Evolutionary conservation across 2,888 invertebrate genomes (phyloP), one percentile per base, ranked within the genome.

Genomic region (Thyatira batis): DNA sequence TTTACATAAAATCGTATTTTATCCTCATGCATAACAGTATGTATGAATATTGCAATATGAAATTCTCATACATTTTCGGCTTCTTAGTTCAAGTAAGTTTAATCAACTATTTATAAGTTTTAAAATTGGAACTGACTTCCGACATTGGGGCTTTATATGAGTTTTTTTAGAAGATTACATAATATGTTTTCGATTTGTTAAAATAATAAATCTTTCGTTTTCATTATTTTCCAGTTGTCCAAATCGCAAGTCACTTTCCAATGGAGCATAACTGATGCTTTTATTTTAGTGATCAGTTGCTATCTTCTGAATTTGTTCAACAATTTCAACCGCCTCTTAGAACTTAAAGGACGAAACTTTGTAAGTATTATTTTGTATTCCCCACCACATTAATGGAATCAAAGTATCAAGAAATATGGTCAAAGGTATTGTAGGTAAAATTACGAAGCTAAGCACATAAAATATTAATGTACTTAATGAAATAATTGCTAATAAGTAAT

Each of bases 251-350:
- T 25, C 2, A 8, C 11, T 9, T 54, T 67, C 8, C 8, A 64
- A 0, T 60, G 55, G 39, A 49, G 30, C 4, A 52, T 60, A 20
- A 51, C 52, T 6, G 67, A 70, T n/a, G 43, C 52, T 3, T 20
- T 72, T 1, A 51, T 71, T 0, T 50, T 67, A 0, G 51, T 58
- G 0, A 51, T 56, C 5, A 53, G 63, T 6, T 25, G 63, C 0
- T 70, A 70, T 17, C 58, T 73, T 11, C 54, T 64, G 11, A 55
- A 59, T 21, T 55, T 63, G 33, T 67, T 72, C 25, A 45, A 59
- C n/a, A 54, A 65, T 48, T 68, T 71, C 48, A 64, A 71, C 30
- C 43, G 57, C 5, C 48, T 58, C 3, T 53, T 71, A 48, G 39
- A 55, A 30, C 20, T 52, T 13, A 58, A 50, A 53, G 45, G 52